Base-by-base conservation (phyloP, 2,113 vertebrate genomes). In the Aegithalos caudatus region DNA sequence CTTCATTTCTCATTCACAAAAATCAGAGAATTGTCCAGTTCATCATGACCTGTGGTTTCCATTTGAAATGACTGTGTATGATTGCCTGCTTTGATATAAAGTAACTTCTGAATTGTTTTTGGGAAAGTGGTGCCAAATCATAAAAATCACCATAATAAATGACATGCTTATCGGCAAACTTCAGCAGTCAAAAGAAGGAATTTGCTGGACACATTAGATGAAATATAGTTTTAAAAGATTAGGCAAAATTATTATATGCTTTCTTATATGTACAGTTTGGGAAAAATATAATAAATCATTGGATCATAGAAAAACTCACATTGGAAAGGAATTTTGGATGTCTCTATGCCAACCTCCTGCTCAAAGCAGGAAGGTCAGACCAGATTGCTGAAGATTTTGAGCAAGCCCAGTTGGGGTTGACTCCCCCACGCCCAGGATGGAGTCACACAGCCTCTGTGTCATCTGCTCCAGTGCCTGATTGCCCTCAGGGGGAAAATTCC, bases 1-100 rank as follows among this genome's bases (percentile, higher is more conserved):
- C 60, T 88, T 88, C 11, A 61, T 82, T 92, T 96, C 80, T 94
- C 42, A 65, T 90, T 95, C 81, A 95, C 38, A 88, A 90, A 82
- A 90, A 48, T 58, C 21, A 81, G 23, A 89, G 61, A 50, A 65
- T 47, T 86, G n/a, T 38, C 50, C 51, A 86, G 64, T 27, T 81
- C 51, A 44, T 74, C 56, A 22, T 88, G 74, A 58, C 90, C 81
- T 54, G 44, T 90, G 82, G 44, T 88, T 95, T 95, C 74, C 60
- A 86, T 67, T 62, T 66, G 62, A 85, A 88, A 60, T 70, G 24
- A 51, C 50, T 40, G 29, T 40, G 42, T 66, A 33, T 51, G 80
- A 60, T 56, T 67, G 12, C 21, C 42, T 79, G 14, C 53, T 89
- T 71, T 79, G 61, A 89, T 84, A 79, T 47, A 58, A 90, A 92